phyloP scores from a whole-genome alignment of 2,888 invertebrate species.

The Patella caerulea region DNA sequence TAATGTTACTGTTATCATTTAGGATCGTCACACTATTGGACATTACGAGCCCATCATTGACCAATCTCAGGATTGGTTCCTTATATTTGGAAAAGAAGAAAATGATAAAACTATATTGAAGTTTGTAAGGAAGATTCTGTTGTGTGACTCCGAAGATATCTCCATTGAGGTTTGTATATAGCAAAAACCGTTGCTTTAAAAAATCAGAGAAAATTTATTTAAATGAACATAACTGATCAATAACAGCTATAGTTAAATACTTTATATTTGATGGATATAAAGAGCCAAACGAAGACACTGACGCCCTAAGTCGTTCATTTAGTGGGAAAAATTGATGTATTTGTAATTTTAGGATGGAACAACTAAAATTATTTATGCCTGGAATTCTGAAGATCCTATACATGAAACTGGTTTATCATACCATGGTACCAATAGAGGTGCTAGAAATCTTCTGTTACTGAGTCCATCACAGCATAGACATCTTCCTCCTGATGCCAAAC shows the following conservation, averaged over 20 bases:
- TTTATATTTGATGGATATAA: too few species aligned
- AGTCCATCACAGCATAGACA: conserved; percentile 16
- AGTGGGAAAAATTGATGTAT: too few species aligned
- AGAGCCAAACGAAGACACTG: too few species aligned
- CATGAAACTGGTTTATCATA: conserved; percentile 38
- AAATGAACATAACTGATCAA: neutral
- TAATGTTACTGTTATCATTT: neutral
- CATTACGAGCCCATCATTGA: conserved; percentile 47
- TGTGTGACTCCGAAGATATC: conserved; percentile 50
- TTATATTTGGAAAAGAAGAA: conserved; percentile 45
- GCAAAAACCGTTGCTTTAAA: too few species aligned
- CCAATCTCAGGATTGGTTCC: conserved; percentile 47
- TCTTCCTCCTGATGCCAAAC: conserved; percentile 29
- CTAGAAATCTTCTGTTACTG: conserved; percentile 45
- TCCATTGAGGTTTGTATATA: conserved; percentile 41
- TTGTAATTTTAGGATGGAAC: conserved; percentile 42
- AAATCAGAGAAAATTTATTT: neutral
- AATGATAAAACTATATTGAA: conserved; percentile 48
- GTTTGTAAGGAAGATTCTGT: conserved; percentile 46
- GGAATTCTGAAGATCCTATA: conserved; percentile 41
- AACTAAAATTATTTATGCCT: conserved; percentile 45
- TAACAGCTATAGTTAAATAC: too few species aligned
- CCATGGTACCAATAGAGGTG: conserved; percentile 45
- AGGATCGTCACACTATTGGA: conserved; percentile 50
- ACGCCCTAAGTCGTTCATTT: too few species aligned